Evolutionary conservation across 2,797 vertebrate genomes (phyloP), one percentile per base, ranked within the genome.

Genomic region (Acanthopagrus latus): DNA sequence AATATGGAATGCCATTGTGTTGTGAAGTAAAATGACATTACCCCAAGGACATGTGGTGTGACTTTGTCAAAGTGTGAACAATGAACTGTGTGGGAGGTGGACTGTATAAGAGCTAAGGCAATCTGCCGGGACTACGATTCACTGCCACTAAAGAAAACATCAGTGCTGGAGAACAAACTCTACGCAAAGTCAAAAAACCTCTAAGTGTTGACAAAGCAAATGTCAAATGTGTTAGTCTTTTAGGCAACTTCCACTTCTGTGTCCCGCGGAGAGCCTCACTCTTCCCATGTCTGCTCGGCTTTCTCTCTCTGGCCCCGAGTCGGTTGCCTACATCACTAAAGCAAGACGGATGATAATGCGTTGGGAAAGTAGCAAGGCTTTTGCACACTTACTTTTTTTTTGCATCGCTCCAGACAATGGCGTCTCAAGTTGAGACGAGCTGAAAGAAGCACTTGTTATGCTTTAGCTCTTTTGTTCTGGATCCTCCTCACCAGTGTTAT

Each of bases 31-130:
- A 91, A 84, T 82, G 81, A 85, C 89, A 86, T 87, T 89, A 90
- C 89, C 86, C 86, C 87, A 90, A 92, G 90, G 91, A 91, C 88
- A 48, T 55, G 74, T 64, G 64, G 77, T 79, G 86, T 76, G 87
- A 88, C 89, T 92, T 91, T 90, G 89, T 89, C 86, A 87, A 82
- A 87, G 81, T 81, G 89, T 85, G 76, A 92, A 91, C 91, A 91
- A 89, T 86, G 83, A 80, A 78, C 78, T 78, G 88, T 16, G 69
- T 82, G 76, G 86, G 82, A 81, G 83, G 83, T 68, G 81, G 85
- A 83, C 86, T 81, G 74, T 54, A 68, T 74, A 85, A 84, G 78
- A 59, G 77, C 75, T 51, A 8, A 71, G 68, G 55, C 74, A 64
- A 80, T 89, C 86, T 83, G 75, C 63, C 9, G 80, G 74, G 84